Percentiles rank a stretch among this genome's conserved stretches.
Evolutionary conservation across 2,113 vertebrate genomes (phyloP).

Genomic region (Cricetomys ansorgei): DNA sequence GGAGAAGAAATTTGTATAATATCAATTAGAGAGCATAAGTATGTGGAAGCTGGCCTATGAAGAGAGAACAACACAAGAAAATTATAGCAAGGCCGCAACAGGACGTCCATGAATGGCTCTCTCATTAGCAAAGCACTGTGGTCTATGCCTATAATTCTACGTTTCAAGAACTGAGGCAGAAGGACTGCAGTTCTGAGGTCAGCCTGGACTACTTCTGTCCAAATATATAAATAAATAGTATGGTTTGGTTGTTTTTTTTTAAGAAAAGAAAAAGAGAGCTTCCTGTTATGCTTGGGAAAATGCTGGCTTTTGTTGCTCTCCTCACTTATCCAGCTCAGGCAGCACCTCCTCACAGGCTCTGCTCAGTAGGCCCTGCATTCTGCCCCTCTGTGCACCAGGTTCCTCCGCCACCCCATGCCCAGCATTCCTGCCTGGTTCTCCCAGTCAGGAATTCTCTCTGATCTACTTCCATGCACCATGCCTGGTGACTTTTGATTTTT

Average conservation of each 20-base stretch:
- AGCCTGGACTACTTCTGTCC: neutral
- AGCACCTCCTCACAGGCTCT: neutral
- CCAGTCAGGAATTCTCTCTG: neutral
- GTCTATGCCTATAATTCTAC: neutral
- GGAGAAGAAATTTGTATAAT: neutral
- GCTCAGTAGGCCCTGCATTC: neutral
- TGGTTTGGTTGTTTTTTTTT: neutral
- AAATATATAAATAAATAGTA: neutral
- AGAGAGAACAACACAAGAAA: neutral
- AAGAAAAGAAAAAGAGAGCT: neutral
- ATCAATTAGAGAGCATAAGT: neutral
- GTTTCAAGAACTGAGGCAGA: neutral
- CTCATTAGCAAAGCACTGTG: neutral
- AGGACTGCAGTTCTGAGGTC: neutral
- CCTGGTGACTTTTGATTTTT: neutral
- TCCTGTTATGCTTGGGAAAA: neutral
- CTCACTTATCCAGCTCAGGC: too few species aligned
- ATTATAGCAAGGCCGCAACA: neutral
- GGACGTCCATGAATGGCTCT: neutral
- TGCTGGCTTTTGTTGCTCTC: neutral
- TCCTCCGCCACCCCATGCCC: neutral
- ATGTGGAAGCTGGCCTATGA: neutral
- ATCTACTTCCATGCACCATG: neutral
- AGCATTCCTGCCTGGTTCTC: neutral
- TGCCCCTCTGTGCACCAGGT: neutral